Percentiles rank a stretch among this genome's conserved stretches.
phyloP scores from a whole-genome alignment of 2,888 invertebrate species.

The Xylota segnis region DNA sequence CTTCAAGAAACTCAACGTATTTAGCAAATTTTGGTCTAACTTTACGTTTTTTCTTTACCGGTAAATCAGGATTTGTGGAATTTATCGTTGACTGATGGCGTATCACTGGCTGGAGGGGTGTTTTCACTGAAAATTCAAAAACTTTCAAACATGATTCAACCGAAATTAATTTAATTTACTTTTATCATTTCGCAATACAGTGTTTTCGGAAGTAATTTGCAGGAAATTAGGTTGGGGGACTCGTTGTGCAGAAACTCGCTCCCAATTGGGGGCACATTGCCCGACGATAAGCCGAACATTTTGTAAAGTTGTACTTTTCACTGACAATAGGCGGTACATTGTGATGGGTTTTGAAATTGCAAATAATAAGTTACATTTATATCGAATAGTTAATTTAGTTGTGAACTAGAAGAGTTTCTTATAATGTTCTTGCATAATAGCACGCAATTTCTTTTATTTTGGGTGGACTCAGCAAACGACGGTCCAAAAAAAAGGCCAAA shows the following conservation, averaged over 20 bases:
- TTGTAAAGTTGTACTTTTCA: constrained; percentile 79
- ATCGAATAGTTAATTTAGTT: neutral
- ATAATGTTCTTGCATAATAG: constrained; percentile 71
- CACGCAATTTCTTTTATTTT: constrained; percentile 61
- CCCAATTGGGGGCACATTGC: constrained; percentile 60
- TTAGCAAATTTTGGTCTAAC: constrained; percentile 84
- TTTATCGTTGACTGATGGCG: constrained; percentile 81
- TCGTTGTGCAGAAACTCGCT: constrained; percentile 72
- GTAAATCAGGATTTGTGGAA: constrained; percentile 79
- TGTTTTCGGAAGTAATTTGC: constrained; percentile 60
- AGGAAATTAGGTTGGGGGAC: constrained; percentile 49
- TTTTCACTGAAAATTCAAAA: constrained; percentile 36
- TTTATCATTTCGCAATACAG: constrained; percentile 29
- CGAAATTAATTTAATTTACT: constrained; percentile 6
- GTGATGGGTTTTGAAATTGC: constrained; percentile 3
- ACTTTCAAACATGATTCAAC: neutral
- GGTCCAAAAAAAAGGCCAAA: constrained; percentile 54
- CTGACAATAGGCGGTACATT: constrained; percentile 82
- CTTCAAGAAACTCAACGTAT: constrained; percentile 89
- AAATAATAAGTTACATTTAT: constrained; percentile 41
- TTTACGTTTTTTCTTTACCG: constrained; percentile 77
- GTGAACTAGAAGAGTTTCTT: constrained; percentile 26
- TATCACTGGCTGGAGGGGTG: constrained; percentile 20
- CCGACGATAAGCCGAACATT: constrained; percentile 78
- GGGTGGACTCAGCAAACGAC: constrained; percentile 40